A percentile compares a stretch with the other conserved stretches of the same genome.
Conservation (phyloP, 2,113 vertebrate genomes). For the Lichenostomus cassidix region DNA sequence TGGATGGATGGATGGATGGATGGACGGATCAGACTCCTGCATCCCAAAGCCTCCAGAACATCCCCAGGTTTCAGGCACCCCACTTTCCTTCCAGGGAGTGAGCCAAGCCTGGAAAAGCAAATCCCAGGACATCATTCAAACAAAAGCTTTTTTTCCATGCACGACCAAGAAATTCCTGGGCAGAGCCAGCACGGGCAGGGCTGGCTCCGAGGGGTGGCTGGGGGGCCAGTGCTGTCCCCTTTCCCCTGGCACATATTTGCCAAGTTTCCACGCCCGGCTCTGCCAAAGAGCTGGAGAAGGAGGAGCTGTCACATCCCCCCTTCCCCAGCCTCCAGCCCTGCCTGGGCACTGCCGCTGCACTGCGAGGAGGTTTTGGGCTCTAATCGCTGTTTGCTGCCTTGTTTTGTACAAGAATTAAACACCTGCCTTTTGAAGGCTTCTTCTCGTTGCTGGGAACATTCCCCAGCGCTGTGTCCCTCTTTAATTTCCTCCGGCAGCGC, state of each 20-base stretch:
- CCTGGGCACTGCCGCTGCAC: fast-evolving
- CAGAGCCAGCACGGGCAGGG: fast-evolving
- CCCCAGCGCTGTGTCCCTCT: not conserved
- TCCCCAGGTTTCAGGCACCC: not conserved
- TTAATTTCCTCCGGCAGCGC: not conserved
- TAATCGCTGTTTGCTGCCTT: not conserved
- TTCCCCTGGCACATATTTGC: not conserved
- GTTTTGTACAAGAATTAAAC: not conserved
- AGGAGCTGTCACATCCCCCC: not conserved
- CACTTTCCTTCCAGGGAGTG: not conserved
- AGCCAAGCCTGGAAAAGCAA: not conserved
- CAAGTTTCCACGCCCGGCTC: not conserved
- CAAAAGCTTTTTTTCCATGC: not conserved
- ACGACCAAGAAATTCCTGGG: not conserved
- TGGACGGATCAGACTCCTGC: not conserved
- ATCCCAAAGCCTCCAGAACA: not conserved
- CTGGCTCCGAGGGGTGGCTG: not conserved
- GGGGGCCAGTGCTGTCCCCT: not conserved
- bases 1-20: not conserved
- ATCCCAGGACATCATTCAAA: not conserved
- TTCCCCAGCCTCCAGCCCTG: not conserved
- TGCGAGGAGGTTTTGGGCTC: not conserved
- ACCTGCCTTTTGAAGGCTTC: not conserved
- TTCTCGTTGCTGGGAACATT: not conserved
- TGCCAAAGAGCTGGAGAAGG: not conserved